phyloP scores from a whole-genome alignment of 2,888 invertebrate species.

The Tipula helvola region DNA sequence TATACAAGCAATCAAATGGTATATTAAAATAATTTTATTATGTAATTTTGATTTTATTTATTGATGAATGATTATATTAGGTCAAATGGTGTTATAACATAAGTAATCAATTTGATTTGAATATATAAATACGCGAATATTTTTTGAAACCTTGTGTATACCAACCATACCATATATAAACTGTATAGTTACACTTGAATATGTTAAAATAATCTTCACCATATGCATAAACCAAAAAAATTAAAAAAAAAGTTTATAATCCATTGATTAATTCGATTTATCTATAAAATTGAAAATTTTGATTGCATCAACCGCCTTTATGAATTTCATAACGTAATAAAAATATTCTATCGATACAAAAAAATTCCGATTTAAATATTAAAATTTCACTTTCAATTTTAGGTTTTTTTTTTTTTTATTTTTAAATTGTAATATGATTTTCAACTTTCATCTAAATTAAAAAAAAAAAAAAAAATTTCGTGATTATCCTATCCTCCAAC shows the following conservation, averaged over 20 bases:
- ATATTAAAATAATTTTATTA: background rate
- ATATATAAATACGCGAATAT: background rate
- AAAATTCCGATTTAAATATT: background rate
- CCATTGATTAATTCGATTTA: background rate
- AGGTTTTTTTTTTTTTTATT: background rate
- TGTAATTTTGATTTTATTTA: background rate
- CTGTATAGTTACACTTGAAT: background rate
- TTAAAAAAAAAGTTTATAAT: background rate
- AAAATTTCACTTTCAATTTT: background rate
- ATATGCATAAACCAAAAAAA: background rate
- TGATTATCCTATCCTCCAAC: slow-evolving; percentile 4
- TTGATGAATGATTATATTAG: background rate
- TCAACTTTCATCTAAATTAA: background rate
- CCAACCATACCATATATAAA: background rate
- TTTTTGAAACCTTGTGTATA: background rate
- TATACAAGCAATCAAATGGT: background rate
- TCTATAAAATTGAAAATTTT: background rate
- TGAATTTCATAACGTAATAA: background rate
- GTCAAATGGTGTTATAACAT: background rate
- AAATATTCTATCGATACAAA: background rate
- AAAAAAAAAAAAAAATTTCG: background rate
- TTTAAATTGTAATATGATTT: background rate
- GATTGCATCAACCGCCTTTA: background rate
- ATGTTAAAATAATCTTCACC: background rate
- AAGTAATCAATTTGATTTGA: background rate